Evolutionary conservation across 1,140 invertebrate species (phyloP), one percentile per base, ranked within the genome.

Genomic region (Hyphantria cunea): DNA sequence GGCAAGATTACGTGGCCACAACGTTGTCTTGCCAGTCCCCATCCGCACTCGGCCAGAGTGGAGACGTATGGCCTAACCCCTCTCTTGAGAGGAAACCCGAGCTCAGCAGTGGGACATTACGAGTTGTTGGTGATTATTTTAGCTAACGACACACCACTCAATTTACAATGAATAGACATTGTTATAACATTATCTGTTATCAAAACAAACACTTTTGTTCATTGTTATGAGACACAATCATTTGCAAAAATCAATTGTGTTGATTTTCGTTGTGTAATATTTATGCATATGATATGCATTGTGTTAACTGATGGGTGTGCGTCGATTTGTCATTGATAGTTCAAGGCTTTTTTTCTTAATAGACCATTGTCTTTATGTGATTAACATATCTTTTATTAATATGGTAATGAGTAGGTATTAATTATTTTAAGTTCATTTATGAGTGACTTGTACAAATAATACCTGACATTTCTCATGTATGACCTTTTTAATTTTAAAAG

Each of bases 91-190:
- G n/a, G n/a, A n/a, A n/a, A n/a, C n/a, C n/a, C n/a, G n/a, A n/a
- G n/a, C n/a, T n/a, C n/a, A n/a, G n/a, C n/a, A n/a, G n/a, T n/a
- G n/a, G n/a, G n/a, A n/a, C n/a, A n/a, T n/a, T n/a, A n/a, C n/a
- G n/a, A n/a, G n/a, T n/a, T n/a, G n/a, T n/a, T n/a, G n/a, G n/a
- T n/a, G n/a, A 25, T 25, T 25, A 25, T 25, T 25, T 25, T 25
- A 1, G 5, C 17, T 25, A 25, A 25, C 17, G 17, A 25, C 17
- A 25, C 17, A 25, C 17, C 17, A 48, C 33, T 41, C 51, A 53
- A 65, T 65, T 59, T 65, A 45, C 64, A 65, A 65, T 65, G 64
- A 65, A 59, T 65, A 49, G 49, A 12, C 44, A 59, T 65, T 65
- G 55, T 65, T 54, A 55, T 51, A 44, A 49, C 44, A 47, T 15